Percentiles rank a stretch among this genome's conserved stretches.
Conservation (phyloP, 2,797 vertebrate species). For the Psittacula derbiana region DNA sequence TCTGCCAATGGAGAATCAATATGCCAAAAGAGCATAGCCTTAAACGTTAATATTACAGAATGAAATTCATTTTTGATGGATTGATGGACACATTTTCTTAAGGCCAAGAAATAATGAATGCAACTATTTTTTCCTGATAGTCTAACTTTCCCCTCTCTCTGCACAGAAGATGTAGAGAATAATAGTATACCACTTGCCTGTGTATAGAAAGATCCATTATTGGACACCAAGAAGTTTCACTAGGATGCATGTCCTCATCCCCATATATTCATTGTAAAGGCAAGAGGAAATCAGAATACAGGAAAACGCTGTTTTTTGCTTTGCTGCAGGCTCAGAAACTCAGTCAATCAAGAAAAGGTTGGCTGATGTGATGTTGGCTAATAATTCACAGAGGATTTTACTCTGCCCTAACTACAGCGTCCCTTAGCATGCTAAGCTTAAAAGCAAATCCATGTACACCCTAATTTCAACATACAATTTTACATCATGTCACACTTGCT, state of each 20-base stretch:
- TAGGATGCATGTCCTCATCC: background rate
- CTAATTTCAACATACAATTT: conserved; percentile 13
- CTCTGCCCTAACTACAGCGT: background rate
- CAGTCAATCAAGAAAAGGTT: conserved; percentile 51
- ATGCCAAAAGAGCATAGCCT: conserved; percentile 73
- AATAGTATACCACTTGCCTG: conserved; percentile 38
- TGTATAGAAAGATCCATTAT: conserved; percentile 61
- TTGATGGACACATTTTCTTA: conserved; percentile 75
- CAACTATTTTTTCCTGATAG: conserved; percentile 52
- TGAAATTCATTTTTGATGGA: conserved; percentile 80
- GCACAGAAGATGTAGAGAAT: conserved; percentile 32
- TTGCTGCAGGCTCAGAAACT: conserved; percentile 1
- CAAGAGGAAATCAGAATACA: conserved; percentile 36
- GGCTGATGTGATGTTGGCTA: background rate
- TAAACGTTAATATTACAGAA: conserved; percentile 79
- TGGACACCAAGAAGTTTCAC: conserved; percentile 40
- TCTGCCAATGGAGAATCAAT: conserved; percentile 78
- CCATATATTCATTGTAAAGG: background rate
- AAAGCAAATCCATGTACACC: conserved; percentile 33
- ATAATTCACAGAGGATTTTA: conserved; percentile 41
- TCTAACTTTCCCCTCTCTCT: conserved; percentile 23
- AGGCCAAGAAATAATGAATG: conserved; percentile 72
- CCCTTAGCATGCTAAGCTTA: conserved; percentile 20
- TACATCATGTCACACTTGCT: conserved; percentile 38
- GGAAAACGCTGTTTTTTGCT: conserved; percentile 15